Conservation (phyloP, 1,140 invertebrate genomes). For the Lysiphlebus fabarum region DNA sequence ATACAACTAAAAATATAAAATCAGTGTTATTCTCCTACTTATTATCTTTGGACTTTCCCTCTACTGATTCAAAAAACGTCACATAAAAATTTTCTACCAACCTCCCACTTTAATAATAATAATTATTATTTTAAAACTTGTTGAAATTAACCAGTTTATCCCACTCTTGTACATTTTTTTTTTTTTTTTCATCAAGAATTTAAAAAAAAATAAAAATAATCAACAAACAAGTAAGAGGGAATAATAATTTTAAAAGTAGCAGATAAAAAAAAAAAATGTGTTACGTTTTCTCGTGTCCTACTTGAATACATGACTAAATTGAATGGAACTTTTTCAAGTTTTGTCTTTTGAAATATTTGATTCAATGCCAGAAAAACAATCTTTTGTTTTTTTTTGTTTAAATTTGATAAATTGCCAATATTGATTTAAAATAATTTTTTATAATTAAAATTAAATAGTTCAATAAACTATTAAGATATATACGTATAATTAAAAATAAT, state of each 20-base stretch:
- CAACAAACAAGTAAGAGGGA: too few species aligned
- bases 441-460: not conserved
- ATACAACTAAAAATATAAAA: slow-evolving; percentile 25
- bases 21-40: slow-evolving; percentile 17
- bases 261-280: too few species aligned
- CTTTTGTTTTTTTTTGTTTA: not conserved
- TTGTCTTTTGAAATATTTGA: too few species aligned
- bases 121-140: slow-evolving; percentile 18
- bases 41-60: slow-evolving; percentile 54
- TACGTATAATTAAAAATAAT: not conserved
- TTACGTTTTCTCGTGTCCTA: too few species aligned
- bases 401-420: not conserved
- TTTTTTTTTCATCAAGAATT: slow-evolving; percentile 28
- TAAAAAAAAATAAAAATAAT: too few species aligned
- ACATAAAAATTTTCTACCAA: slow-evolving; percentile 23
- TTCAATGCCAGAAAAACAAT: too few species aligned
- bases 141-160: slow-evolving; percentile 55
- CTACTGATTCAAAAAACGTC: slow-evolving; percentile 24
- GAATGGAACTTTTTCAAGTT: too few species aligned
- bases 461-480: not conserved
- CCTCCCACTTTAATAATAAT: slow-evolving; percentile 1
- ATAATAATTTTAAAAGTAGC: too few species aligned
- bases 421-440: not conserved
- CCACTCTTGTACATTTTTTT: too few species aligned
- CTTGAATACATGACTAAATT: too few species aligned